Percentiles rank a stretch among this genome's conserved stretches.
phyloP scores from a whole-genome alignment of 2,113 vertebrate species.

The Phasianus colchicus region DNA sequence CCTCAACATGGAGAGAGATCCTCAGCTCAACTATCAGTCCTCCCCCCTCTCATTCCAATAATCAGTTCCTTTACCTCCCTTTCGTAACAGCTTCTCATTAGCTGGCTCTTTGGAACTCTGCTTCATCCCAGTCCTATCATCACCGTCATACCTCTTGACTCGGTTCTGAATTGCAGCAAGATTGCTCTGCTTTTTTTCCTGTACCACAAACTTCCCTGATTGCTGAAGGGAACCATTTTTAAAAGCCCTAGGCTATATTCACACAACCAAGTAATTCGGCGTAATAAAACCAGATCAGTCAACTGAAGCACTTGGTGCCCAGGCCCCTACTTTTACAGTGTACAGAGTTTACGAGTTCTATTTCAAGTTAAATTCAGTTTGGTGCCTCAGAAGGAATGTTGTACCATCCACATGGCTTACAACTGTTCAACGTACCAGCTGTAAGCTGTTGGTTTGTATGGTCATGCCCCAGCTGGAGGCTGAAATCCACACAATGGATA shows the following conservation, averaged over 20 bases:
- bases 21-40: neutral
- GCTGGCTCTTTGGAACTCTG: neutral
- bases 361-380: neutral
- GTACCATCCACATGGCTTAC: accelerated
- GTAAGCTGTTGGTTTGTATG: neutral
- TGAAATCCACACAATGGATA: accelerated
- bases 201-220: neutral
- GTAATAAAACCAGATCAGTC: neutral
- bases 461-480: neutral
- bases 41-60: neutral
- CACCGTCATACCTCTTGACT: neutral
- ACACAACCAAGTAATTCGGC: neutral
- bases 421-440: neutral
- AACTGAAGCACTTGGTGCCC: neutral
- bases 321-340: neutral
- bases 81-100: neutral
- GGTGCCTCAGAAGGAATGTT: neutral
- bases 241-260: neutral
- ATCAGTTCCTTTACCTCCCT: accelerated
- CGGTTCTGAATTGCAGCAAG: neutral
- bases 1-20: neutral
- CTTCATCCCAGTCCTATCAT: neutral
- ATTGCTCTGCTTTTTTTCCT: neutral
- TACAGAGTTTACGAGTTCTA: neutral
- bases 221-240: neutral